Percentiles rank a stretch among this genome's conserved stretches.
phyloP scores from a whole-genome alignment of 2,888 invertebrate species.

The Andricus curvator region DNA sequence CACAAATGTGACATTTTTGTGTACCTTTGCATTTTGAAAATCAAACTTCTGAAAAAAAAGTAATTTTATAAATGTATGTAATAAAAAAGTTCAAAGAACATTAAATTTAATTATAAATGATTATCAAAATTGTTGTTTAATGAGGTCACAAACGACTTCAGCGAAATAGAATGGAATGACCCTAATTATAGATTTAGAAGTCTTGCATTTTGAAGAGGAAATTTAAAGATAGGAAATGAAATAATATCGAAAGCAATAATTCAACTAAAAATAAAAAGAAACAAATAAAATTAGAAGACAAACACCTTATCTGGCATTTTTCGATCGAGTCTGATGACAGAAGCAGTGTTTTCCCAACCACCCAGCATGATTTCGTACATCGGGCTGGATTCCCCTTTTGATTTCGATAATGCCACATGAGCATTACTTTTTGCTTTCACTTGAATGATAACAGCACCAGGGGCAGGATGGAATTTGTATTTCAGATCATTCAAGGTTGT shows the following conservation, averaged over 20 bases:
- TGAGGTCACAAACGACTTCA: no score
- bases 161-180: no score
- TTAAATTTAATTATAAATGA: no score
- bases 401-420: conserved; percentile 82
- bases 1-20: no score
- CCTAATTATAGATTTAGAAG: no score
- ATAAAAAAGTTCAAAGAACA: no score
- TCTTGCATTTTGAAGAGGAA: no score
- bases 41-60: no score
- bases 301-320: conserved; percentile 83
- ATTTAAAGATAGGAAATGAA: no score
- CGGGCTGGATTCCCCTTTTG: conserved; percentile 81
- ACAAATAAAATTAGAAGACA: conserved; percentile 1
- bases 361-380: conserved; percentile 86
- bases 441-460: conserved; percentile 81
- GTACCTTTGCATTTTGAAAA: no score
- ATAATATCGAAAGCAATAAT: neutral
- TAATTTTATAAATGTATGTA: no score
- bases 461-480: conserved; percentile 82
- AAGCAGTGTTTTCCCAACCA: conserved; percentile 84
- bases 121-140: no score
- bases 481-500: conserved; percentile 81
- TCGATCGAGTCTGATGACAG: conserved; percentile 83
- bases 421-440: conserved; percentile 84
- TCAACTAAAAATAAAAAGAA: neutral